Evolutionary conservation across 2,797 vertebrate genomes (phyloP).

Genomic region (Podarcis siculus): DNA sequence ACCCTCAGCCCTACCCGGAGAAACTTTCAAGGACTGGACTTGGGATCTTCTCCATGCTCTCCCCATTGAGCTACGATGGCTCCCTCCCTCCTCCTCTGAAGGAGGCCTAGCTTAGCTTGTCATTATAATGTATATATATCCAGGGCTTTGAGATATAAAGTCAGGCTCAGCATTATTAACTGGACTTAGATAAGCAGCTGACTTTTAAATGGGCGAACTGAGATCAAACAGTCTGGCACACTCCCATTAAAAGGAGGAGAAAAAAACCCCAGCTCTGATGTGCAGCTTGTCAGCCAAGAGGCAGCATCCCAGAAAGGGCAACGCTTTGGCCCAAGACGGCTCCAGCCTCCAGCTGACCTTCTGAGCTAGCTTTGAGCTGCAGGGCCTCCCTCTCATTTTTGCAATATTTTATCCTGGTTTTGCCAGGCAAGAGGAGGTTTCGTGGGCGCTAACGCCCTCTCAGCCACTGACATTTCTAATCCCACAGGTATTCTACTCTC

Average conservation of each 20-base stretch:
- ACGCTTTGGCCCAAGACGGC: background rate
- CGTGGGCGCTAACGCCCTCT: background rate
- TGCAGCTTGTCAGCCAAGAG: background rate
- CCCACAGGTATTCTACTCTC: background rate
- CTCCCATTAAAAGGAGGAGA: background rate
- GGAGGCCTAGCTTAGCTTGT: background rate
- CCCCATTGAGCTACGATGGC: no score
- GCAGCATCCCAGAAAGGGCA: background rate
- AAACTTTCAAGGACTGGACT: no score
- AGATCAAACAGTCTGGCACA: background rate
- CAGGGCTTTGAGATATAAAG: background rate
- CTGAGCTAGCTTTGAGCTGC: background rate
- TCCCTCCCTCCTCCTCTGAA: no score
- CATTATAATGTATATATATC: background rate
- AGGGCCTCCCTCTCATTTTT: background rate
- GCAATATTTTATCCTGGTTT: background rate
- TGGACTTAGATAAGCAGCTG: background rate
- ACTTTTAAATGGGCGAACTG: background rate
- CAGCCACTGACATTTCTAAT: no score
- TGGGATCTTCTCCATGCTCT: no score
- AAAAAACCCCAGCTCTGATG: background rate
- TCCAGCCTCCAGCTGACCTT: background rate
- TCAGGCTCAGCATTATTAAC: background rate
- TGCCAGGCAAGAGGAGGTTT: background rate
- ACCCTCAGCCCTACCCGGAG: no score